Evolutionary conservation across 2,113 vertebrate genomes (phyloP), one percentile per base, ranked within the genome.

Genomic region (Seriola aureovittata): DNA sequence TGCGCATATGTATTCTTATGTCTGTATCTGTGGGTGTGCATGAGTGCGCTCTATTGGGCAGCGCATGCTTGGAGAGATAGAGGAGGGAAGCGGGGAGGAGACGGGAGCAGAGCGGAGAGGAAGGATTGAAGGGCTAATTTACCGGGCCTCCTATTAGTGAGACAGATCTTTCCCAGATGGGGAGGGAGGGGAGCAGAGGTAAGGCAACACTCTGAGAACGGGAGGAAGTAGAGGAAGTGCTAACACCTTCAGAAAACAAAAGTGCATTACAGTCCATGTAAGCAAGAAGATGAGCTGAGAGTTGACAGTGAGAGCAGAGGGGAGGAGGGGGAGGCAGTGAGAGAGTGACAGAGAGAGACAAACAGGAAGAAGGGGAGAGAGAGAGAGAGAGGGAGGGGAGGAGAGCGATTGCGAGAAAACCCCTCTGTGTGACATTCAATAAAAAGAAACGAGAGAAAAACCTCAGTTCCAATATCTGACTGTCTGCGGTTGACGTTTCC

Each of bases 131-230:
- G 67, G 78, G 78, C 81, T 86, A 90, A 92, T 89, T 90, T 82
- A 75, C 75, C 67, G 74, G 77, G 76, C 75, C 85, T 88, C 85
- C 81, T 89, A 84, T 89, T 89, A 91, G 86, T 29, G 75, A 85
- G 83, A 87, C 88, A 82, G 81, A 90, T 90, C 63, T 82, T 84
- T 84, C 78, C 55, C 87, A 88, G 78, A 85, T 84, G 62, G 78
- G 75, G 78, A 79, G 67, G 77, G 72, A 75, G 6, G 67, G 34
- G 42, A 38, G 54, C 65, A 36, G 72, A 62, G 75, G 77, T 63
- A 17, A 80, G 72, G 73, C 23, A 44, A 78, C 83, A 67, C 71
- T 71, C 1, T 0, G 59, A 46, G 68, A 68, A 64, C 19, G 25
- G 71, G 64, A 71, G 81, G 74, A 81, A 83, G 84, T 54, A 29